Evolutionary conservation across 2,888 invertebrate species (phyloP), one percentile per base, ranked within the genome.

Genomic region (Drosophila eohydei): DNA sequence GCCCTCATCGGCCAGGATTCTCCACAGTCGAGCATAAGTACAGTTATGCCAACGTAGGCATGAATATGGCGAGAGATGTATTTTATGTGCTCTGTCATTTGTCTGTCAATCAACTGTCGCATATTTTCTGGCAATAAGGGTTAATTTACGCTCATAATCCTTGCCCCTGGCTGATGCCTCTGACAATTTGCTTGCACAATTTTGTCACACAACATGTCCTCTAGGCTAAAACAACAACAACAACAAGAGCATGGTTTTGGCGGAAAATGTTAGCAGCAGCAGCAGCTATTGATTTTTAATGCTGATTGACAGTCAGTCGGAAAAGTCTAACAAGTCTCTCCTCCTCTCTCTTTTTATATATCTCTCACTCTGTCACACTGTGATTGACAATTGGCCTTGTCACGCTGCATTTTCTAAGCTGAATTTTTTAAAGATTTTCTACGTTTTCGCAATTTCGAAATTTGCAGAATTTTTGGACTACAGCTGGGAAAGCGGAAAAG

Each of bases 141-240:
- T 87, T 87, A 87, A 87, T 87, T 88, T 87, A 83, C 89, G 83
- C 89, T 87, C 81, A 88, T 88, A 86, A 88, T 87, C 89, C 87
- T 81, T 73, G 71, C 77, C 72, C 71, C 54, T 40, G 50, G 57
- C 66, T 71, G 66, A 40, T 46, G 26, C 46, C 52, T 44, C 28
- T 58, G 68, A 64, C 76, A 76, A 76, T 73, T 59, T 63, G 69
- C 79, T 79, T 78, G 67, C 80, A 77, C 83, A 78, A 80, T 78
- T 80, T 71, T 85, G 88, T 83, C 88, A 71, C 81, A 78, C 66
- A 70, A 63, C 50, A 70, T 78, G 76, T 81, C 76, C 78, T 78
- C 44, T 46, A 34, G 74, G 55, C 70, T 62, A 44, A 70, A 67
- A 69, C 67, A 61, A 74, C 74, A 46, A 34, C 57, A 46, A 11